phyloP scores from a whole-genome alignment of 2,797 vertebrate species.

The Prionace glauca region DNA sequence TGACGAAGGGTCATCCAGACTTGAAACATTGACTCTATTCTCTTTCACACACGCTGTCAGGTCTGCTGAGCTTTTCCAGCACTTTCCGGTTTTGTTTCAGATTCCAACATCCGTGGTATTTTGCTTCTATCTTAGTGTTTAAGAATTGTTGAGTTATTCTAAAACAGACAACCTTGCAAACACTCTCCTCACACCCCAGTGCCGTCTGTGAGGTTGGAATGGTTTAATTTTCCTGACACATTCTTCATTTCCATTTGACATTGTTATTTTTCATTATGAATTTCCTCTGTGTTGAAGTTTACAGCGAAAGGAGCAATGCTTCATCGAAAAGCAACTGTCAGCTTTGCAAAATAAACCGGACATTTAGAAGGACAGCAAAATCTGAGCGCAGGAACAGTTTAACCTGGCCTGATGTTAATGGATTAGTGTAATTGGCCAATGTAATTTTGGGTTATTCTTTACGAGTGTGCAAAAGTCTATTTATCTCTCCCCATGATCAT shows the following conservation, averaged over 20 bases:
- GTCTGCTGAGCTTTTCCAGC: no score
- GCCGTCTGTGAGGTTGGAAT: not conserved
- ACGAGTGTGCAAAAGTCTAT: not conserved
- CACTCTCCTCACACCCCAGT: not conserved
- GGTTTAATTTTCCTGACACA: no score
- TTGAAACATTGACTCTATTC: no score
- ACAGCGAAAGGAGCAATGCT: not conserved
- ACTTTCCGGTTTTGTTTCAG: no score
- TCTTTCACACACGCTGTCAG: no score
- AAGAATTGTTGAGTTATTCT: no score
- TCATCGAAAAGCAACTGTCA: not conserved
- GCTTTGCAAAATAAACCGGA: not conserved
- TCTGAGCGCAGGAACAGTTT: not conserved
- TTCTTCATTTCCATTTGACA: not conserved
- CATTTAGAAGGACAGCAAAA: not conserved
- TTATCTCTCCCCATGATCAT: not conserved
- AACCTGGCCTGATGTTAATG: not conserved
- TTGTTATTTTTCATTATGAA: not conserved
- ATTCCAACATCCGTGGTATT: no score
- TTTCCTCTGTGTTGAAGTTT: not conserved
- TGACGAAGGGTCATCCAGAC: no score
- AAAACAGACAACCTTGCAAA: no score
- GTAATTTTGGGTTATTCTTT: not conserved
- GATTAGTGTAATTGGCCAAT: not conserved
- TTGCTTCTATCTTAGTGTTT: no score